These are phyloP conservation scores for Condylostylus longicornis DNA, from an alignment of 1,140 invertebrate species.

Conservation along the genomic window DNA sequence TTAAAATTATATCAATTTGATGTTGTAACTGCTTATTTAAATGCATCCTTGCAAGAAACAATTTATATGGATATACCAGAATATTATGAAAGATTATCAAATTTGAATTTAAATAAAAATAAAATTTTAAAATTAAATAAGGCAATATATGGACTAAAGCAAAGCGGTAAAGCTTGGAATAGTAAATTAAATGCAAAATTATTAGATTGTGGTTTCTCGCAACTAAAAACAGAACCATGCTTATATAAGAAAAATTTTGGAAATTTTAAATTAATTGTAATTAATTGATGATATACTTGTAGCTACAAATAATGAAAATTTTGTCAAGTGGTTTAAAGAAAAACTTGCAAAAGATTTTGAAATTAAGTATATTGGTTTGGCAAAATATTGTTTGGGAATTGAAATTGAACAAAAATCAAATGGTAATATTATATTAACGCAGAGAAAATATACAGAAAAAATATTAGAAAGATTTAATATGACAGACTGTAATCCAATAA, in stretches of 20 bases:
- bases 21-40: constrained; percentile 21
- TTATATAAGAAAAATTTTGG: constrained; percentile 12
- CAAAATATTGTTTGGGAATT: constrained; percentile 19
- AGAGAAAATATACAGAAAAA: constrained; percentile 23
- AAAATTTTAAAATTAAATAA: constrained; percentile 24
- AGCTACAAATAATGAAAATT: constrained; percentile 6
- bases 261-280: neutral
- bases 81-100: constrained; percentile 14
- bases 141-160: constrained; percentile 30
- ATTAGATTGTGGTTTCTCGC: constrained; percentile 13
- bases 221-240: constrained; percentile 20
- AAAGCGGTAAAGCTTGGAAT: constrained; percentile 20
- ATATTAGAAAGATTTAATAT: constrained; percentile 16
- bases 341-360: constrained; percentile 11
- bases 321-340: constrained; percentile 8
- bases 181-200: constrained; percentile 16
- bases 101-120: constrained; percentile 2
- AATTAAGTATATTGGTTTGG: constrained; percentile 13
- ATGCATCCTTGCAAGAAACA: constrained; percentile 25
- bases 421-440: constrained; percentile 18
- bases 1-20: constrained; percentile 25
- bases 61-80: constrained; percentile 30
- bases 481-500: constrained; percentile 13
- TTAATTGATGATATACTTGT: constrained; percentile 19
- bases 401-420: constrained; percentile 14